Evolutionary conservation across 2,113 vertebrate species (phyloP), one percentile per base, ranked within the genome.

Genomic region (Dunckerocampus dactyliophorus): DNA sequence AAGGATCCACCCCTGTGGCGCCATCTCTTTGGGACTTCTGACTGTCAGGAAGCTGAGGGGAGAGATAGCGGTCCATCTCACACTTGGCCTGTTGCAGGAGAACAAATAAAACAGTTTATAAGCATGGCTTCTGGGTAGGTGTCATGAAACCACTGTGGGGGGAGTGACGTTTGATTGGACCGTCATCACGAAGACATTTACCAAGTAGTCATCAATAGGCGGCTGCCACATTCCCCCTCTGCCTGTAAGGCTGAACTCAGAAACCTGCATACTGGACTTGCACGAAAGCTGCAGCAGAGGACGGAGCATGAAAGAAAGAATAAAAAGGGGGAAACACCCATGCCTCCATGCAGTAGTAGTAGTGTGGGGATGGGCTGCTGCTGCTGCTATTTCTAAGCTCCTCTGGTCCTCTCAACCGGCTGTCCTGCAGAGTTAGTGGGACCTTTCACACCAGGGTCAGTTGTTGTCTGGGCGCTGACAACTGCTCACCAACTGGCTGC

Each of bases 21-120:
- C 91, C 87, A 79, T 95, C 93, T 88, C 95, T 87, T 73, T 94
- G 91, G 49, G 93, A 92, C 47, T 95, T 98, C 59, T 83, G 84
- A 62, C 69, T 42, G 3, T 67, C 59, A 63, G 91, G 87, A 0
- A 92, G 84, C 6, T 96, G 94, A 64, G 93, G 93, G n/a, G 92
- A 79, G 72, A 98, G 91, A 82, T 98, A 98, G 75, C 95, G 92
- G 81, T 98, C 96, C 95, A 99, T 94, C 89, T 98, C 97, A 77
- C 92, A 94, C 89, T 94, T 95, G 0, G 92, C 94, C 97, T 99
- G 74, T 37, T 12, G 71, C 2, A 22, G 59, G 4, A 19, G 3
- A 10, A 8, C 19, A 62, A 51, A 67, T 64, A 17, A 46, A 46
- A 0, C 14, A 1, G 14, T 45, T 28, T 76, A 15, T n/a, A n/a